A percentile compares a stretch with the other conserved stretches of the same genome.
Evolutionary conservation across 2,888 invertebrate species (phyloP).

Genomic region (Tricholauxania praeusta): DNA sequence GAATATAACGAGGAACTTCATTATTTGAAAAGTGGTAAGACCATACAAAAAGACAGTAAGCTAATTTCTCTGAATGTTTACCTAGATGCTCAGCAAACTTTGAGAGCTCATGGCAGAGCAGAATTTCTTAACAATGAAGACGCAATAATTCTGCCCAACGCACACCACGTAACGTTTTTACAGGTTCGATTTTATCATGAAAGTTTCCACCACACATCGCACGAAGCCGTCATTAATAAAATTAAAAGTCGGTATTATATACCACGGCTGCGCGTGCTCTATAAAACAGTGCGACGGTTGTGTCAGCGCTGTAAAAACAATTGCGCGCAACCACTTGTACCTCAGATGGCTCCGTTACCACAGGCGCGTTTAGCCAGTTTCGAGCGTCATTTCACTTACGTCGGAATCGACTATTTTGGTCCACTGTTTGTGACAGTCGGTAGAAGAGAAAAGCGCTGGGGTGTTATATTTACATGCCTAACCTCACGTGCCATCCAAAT

Average conservation of each 20-base stretch:
- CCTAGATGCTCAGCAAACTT: conserved; percentile 33
- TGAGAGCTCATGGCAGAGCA: conserved; percentile 34
- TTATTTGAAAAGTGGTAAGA: conserved; percentile 10
- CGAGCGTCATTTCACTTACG: conserved; percentile 42
- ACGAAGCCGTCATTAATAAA: too few species aligned
- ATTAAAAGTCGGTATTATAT: conserved; percentile 41
- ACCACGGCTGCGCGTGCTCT: conserved; percentile 40
- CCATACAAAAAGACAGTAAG: conserved; percentile 23
- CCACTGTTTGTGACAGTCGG: conserved; percentile 37
- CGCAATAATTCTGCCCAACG: conserved; percentile 34
- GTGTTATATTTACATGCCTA: conserved; percentile 44
- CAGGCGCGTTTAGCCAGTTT: conserved; percentile 36
- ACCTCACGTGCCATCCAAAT: conserved; percentile 43
- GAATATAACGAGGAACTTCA: not conserved
- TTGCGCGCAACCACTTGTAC: conserved; percentile 26
- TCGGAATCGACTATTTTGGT: conserved; percentile 41
- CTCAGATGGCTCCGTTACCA: conserved; percentile 39
- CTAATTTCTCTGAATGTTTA: conserved; percentile 37
- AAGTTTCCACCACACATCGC: too few species aligned
- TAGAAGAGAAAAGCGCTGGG: conserved; percentile 41
- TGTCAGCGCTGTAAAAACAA: conserved; percentile 44
- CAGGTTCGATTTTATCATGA: conserved; percentile 39
- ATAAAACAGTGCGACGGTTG: conserved; percentile 35
- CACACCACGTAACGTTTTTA: conserved; percentile 44
- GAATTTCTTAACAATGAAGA: conserved; percentile 30